Evolutionary conservation across 92 coral and sea anemone genomes (phyloP), one percentile per base, ranked within the genome.

Genomic region (Virgularia gustaviana): DNA sequence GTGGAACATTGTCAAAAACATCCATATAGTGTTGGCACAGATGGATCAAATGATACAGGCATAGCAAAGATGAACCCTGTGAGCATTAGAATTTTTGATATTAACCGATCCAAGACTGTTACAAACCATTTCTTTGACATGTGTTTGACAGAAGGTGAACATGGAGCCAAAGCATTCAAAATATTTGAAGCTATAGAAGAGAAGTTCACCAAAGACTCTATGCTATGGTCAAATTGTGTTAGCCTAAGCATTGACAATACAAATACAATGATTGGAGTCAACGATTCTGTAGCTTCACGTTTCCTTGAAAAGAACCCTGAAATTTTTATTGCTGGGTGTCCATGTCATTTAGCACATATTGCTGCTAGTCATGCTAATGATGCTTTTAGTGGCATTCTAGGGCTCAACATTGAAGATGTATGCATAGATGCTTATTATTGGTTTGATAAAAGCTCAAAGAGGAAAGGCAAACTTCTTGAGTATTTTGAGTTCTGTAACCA

Each of bases 1-100:
- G 70, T 57, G 32, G 27, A 73, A 56, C 57, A 73, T 57, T 34
- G 68, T 45, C 24, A 33, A 34, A 13, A 43, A 9, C 87, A 83
- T 34, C 79, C 82, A 10, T 77, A 67, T 41, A 70, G 79, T 61
- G 24, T 75, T 0, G 81, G 78, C 9, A 67, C 51, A 15, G 87
- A 83, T 76, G 83, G 79, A 1, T 83, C 72, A 41, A 83, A 64
- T 76, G 86, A 83, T 49, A 76, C 76, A 10, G 75, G 20, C 13
- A 55, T 77, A 10, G 25, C 61, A 9, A 83, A 83, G 35, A 77
- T 71, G 83, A 81, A 75, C 20, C 81, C 81, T 28, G 49, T 75
- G 25, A 83, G 78, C 7, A 42, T 77, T 5, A 52, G 73, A 11
- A 61, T 81, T 4, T 82, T 60, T 54, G 86, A 76, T 22, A 58